Conservation (phyloP, 2,113 vertebrate genomes). For the Nycticorax nycticorax region DNA sequence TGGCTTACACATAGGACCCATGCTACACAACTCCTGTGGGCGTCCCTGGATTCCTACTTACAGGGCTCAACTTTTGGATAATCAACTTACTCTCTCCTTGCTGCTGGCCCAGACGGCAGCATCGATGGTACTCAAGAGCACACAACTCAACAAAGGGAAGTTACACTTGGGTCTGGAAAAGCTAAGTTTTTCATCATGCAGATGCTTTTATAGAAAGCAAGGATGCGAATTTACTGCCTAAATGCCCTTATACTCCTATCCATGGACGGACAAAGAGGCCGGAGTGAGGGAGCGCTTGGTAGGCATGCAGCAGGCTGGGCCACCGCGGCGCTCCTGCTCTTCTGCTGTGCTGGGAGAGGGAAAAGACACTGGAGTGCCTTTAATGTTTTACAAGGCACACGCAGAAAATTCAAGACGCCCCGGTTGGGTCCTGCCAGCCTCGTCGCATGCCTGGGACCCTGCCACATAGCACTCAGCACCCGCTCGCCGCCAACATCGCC, state of each 20-base stretch:
- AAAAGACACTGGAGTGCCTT: neutral
- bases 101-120: neutral
- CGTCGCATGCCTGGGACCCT: neutral
- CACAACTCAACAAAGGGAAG: neutral
- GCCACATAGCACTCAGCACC: neutral
- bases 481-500: fast-evolving
- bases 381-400: neutral
- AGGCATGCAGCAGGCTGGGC: neutral
- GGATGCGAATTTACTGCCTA: neutral
- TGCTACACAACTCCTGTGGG: fast-evolving
- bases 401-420: neutral
- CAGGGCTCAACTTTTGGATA: neutral
- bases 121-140: neutral
- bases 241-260: neutral
- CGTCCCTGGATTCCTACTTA: neutral
- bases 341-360: neutral
- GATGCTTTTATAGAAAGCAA: neutral
- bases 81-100: neutral
- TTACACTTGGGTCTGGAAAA: neutral
- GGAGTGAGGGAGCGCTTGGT: neutral
- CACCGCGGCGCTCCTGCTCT: neutral
- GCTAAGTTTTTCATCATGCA: neutral
- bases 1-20: neutral
- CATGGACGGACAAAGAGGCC: neutral
- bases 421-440: neutral